A percentile compares a stretch with the other conserved stretches of the same genome.
Evolutionary conservation across 2,797 vertebrate genomes (phyloP).

Genomic region (Nyctibius grandis): DNA sequence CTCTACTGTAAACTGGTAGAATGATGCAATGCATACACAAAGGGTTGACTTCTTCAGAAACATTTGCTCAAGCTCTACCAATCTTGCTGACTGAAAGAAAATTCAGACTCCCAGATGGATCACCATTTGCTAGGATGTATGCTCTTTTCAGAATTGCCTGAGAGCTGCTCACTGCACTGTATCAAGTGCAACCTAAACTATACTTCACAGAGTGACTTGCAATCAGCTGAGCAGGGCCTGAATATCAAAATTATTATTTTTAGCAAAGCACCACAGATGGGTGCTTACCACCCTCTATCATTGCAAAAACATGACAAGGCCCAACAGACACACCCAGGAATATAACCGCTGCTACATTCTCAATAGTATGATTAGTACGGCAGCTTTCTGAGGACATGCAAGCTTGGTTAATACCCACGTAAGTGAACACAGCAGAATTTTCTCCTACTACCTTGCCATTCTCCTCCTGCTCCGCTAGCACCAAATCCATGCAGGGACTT

Average conservation of each 20-base stretch:
- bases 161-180: not conserved
- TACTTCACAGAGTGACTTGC: not conserved
- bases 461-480: not conserved
- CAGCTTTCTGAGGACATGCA: not conserved
- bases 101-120: not conserved
- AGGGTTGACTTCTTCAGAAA: not conserved
- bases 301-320: not conserved
- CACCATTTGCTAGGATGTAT: not conserved
- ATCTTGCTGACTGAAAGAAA: not conserved
- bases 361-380: fast-evolving
- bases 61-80: not conserved
- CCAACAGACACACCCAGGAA: not conserved
- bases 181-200: not conserved
- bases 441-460: not conserved
- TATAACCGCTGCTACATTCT: not conserved
- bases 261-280: not conserved
- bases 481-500: not conserved
- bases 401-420: not conserved
- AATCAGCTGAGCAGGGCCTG: not conserved
- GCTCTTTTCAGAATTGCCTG: not conserved
- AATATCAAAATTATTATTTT: not conserved
- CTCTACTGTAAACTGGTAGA: not conserved
- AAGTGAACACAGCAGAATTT: not conserved
- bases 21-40: not conserved
- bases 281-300: not conserved